Evolutionary conservation across 2,888 invertebrate genomes (phyloP).

Genomic region (Tipula lateralis): DNA sequence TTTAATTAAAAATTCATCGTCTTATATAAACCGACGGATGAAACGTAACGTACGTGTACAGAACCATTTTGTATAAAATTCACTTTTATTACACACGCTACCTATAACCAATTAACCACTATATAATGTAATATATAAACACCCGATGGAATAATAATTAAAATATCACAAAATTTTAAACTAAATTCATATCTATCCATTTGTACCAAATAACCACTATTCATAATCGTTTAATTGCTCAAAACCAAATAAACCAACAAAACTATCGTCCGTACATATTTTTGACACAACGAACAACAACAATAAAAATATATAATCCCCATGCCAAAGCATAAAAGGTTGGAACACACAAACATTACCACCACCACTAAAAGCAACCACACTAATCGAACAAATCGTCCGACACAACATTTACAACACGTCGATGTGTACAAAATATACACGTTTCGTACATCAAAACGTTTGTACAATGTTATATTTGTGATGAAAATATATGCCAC

Average conservation of each 20-base stretch:
- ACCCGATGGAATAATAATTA: not conserved
- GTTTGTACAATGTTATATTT: not conserved
- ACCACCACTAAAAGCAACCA: not conserved
- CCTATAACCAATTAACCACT: not conserved
- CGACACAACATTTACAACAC: not conserved
- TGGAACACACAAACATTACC: not conserved
- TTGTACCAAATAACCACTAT: not conserved
- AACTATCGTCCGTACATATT: not conserved
- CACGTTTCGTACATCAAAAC: not conserved
- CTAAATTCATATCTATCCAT: not conserved
- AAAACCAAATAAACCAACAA: slow-evolving; percentile 13
- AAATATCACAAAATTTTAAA: not conserved
- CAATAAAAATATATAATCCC: not conserved
- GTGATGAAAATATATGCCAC: not conserved
- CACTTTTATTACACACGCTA: not conserved
- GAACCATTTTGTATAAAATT: not conserved
- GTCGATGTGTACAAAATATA: not conserved
- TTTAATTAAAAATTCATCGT: not conserved
- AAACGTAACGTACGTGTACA: not conserved
- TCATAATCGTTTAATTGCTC: slow-evolving; percentile 11
- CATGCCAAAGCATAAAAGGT: not conserved
- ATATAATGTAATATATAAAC: not conserved
- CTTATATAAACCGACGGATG: not conserved
- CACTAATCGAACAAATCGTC: not conserved
- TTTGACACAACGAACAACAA: slow-evolving; percentile 9